Conservation (phyloP, 2,797 vertebrate species). For the Echeneis naucrates region DNA sequence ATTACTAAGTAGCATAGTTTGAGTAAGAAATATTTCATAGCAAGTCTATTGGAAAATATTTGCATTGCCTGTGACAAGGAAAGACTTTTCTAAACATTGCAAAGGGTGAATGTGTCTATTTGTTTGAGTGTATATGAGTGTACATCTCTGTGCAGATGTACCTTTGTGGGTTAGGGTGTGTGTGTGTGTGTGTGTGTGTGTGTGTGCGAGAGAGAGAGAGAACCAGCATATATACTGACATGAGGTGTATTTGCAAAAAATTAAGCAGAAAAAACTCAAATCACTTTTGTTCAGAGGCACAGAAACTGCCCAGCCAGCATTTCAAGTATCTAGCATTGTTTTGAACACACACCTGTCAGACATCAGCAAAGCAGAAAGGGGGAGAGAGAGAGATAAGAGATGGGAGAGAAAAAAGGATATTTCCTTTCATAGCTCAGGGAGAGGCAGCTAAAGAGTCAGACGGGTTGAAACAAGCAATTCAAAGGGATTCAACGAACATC, state of each 20-base stretch:
- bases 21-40: conserved; percentile 83
- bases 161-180: conserved; percentile 24
- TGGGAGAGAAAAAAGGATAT: conserved; percentile 36
- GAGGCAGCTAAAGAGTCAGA: conserved; percentile 62
- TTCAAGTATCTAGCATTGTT: conserved; percentile 81
- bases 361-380: conserved; percentile 74
- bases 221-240: conserved; percentile 54
- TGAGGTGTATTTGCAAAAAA: conserved; percentile 75
- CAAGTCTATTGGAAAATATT: conserved; percentile 83
- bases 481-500: conserved; percentile 54
- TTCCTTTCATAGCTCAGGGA: conserved; percentile 50
- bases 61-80: conserved; percentile 83
- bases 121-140: conserved; percentile 28
- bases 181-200: conserved; percentile 2
- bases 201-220: conserved; percentile 30
- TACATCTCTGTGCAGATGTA: conserved; percentile 25
- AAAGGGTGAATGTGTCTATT: conserved; percentile 42
- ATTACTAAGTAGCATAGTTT: conserved; percentile 86
- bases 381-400: conserved; percentile 41
- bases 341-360: conserved; percentile 73
- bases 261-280: conserved; percentile 75
- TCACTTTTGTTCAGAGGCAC: conserved; percentile 80
- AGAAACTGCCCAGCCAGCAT: conserved; percentile 77
- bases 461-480: conserved; percentile 73
- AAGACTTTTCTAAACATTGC: conserved; percentile 74